A percentile compares a stretch with the other conserved stretches of the same genome.
Evolutionary conservation across 2,797 vertebrate species (phyloP).

Genomic region (Phrynocephalus vlangalii): DNA sequence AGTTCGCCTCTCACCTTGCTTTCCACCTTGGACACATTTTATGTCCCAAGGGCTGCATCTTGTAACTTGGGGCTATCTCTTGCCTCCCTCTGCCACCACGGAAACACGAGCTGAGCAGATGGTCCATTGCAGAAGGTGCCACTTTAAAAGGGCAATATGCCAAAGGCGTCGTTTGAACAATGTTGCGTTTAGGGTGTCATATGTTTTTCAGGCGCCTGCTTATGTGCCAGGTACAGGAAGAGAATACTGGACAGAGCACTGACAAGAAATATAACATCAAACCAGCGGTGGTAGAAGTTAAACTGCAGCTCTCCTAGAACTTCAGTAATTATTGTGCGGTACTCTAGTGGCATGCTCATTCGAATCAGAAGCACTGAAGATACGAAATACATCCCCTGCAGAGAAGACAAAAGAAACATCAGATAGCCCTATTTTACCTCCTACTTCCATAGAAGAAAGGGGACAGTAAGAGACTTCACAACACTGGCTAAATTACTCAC

Average conservation of each 20-base stretch:
- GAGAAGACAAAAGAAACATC: slow-evolving; percentile 37
- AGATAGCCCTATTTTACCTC: background rate
- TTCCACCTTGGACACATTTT: background rate
- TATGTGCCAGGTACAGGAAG: slow-evolving; percentile 97
- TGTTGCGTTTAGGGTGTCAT: slow-evolving; percentile 79
- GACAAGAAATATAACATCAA: slow-evolving; percentile 99
- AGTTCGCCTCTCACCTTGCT: background rate
- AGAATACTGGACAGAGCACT: slow-evolving; percentile 98
- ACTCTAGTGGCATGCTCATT: slow-evolving; percentile 98
- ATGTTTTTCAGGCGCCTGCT: slow-evolving; percentile 98
- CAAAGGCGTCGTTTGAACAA: slow-evolving; percentile 44
- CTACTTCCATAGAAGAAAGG: background rate
- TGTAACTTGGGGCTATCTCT: background rate
- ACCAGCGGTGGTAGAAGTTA: slow-evolving; percentile 99
- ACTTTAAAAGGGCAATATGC: slow-evolving; percentile 2
- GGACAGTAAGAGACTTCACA: background rate
- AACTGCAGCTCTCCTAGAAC: slow-evolving; percentile 98
- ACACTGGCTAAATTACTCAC: slow-evolving; percentile 78
- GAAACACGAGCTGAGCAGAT: slow-evolving; percentile 29
- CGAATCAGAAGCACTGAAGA: slow-evolving; percentile 96
- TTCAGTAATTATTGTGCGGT: slow-evolving; percentile 94
- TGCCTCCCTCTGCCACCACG: background rate
- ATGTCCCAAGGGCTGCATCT: background rate
- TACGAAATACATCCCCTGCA: slow-evolving; percentile 97
- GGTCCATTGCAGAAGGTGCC: slow-evolving; percentile 26